Evolutionary conservation across 2,797 vertebrate genomes (phyloP).

Genomic region (Ptychobarbus kaznakovi): DNA sequence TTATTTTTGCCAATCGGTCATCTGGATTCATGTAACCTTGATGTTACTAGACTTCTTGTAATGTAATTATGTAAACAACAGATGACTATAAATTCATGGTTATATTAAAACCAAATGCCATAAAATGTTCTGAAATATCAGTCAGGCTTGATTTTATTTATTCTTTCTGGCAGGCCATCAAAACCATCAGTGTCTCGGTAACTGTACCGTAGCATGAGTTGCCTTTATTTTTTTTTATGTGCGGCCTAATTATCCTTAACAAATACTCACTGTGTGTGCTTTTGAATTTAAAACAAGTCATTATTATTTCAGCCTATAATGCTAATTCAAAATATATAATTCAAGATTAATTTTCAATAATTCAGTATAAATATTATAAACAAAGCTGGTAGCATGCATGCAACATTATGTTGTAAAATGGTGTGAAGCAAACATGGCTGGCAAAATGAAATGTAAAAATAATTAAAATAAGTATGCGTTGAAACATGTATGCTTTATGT

Average conservation of each 20-base stretch:
- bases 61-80: background rate
- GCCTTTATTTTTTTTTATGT: constrained; percentile 9
- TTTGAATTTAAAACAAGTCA: background rate
- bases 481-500: background rate
- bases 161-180: constrained; percentile 56
- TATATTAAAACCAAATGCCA: constrained; percentile 11
- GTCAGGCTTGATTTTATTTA: constrained; percentile 30
- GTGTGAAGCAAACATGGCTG: background rate
- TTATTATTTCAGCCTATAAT: background rate
- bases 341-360: background rate
- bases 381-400: background rate
- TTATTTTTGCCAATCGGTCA: background rate
- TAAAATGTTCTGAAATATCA: constrained; percentile 12
- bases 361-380: background rate
- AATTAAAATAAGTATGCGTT: background rate
- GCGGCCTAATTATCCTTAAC: background rate
- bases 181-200: constrained; percentile 64
- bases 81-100: constrained; percentile 11
- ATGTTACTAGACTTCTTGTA: constrained; percentile 14
- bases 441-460: background rate
- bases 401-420: background rate
- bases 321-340: background rate
- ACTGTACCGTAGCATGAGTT: constrained; percentile 51
- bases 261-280: constrained; percentile 19
- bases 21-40: background rate